Evolutionary conservation across 2,113 vertebrate genomes (phyloP).

Genomic region (Malurus melanocephalus): DNA sequence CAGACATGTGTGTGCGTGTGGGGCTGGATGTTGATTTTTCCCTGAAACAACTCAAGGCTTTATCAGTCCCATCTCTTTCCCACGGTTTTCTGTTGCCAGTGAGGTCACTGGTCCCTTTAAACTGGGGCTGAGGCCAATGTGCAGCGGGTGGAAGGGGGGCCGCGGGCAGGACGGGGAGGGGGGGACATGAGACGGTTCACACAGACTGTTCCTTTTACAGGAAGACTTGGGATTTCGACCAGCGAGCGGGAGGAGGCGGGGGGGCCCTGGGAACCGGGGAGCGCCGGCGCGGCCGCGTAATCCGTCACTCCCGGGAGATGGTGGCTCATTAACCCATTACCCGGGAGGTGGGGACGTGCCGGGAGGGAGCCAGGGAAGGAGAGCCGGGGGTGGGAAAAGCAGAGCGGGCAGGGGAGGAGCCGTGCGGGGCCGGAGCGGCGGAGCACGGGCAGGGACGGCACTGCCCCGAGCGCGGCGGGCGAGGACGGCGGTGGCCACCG

Average conservation of each 20-base stretch:
- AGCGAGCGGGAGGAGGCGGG: slow-evolving; percentile 4
- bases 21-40: slow-evolving; percentile 63
- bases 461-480: neutral
- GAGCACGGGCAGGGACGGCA: neutral
- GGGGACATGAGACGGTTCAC: slow-evolving; percentile 21
- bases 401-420: slow-evolving; percentile 25
- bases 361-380: neutral
- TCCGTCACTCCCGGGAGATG: slow-evolving; percentile 54
- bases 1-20: slow-evolving; percentile 61
- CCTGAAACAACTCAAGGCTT: slow-evolving; percentile 67
- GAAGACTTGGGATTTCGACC: slow-evolving; percentile 38
- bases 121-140: slow-evolving; percentile 54
- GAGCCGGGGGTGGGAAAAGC: slow-evolving; percentile 18
- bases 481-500: neutral
- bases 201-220: slow-evolving; percentile 49
- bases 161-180: neutral
- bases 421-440: neutral
- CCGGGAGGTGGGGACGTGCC: slow-evolving; percentile 35
- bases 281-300: slow-evolving; percentile 42
- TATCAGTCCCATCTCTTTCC: slow-evolving; percentile 69
- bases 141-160: slow-evolving; percentile 47
- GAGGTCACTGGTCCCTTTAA: slow-evolving; percentile 70
- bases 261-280: slow-evolving; percentile 39
- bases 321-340: slow-evolving; percentile 50
- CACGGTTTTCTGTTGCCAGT: slow-evolving; percentile 71